phyloP scores from a whole-genome alignment of 1,140 invertebrate species.

The Eupristina koningsbergeri region DNA sequence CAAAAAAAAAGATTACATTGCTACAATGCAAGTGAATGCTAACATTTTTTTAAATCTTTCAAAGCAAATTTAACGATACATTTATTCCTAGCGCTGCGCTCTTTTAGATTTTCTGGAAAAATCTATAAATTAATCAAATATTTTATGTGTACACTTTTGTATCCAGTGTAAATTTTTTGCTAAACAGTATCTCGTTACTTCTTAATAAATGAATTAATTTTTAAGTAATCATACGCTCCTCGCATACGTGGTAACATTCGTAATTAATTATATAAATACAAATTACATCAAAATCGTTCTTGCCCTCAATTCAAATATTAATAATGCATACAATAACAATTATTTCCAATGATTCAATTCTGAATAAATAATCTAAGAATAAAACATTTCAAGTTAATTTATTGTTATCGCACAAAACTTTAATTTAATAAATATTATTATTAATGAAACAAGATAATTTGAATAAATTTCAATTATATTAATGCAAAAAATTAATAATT shows the following conservation, averaged over 20 bases:
- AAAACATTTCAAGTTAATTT: background rate
- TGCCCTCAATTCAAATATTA: constrained; percentile 1
- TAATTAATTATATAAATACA: constrained; percentile 14
- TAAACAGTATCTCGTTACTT: background rate
- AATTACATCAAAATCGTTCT: constrained; percentile 5
- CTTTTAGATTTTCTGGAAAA: background rate
- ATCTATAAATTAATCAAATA: background rate
- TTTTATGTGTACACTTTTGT: too few species aligned
- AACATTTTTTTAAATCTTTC: background rate
- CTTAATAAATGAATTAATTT: background rate
- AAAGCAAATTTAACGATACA: background rate
- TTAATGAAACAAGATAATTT: too few species aligned
- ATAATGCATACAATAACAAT: background rate
- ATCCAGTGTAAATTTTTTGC: too few species aligned
- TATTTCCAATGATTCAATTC: background rate
- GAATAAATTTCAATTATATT: too few species aligned
- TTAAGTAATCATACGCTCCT: background rate
- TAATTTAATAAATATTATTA: too few species aligned
- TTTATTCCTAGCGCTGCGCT: background rate
- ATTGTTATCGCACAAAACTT: background rate
- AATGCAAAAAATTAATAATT: too few species aligned
- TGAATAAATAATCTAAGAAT: background rate
- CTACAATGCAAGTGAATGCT: background rate
- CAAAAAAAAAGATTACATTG: constrained; percentile 7
- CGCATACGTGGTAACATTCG: background rate